Evolutionary conservation across 1,140 invertebrate genomes (phyloP).

Genomic region (Odontomachus brunneus): DNA sequence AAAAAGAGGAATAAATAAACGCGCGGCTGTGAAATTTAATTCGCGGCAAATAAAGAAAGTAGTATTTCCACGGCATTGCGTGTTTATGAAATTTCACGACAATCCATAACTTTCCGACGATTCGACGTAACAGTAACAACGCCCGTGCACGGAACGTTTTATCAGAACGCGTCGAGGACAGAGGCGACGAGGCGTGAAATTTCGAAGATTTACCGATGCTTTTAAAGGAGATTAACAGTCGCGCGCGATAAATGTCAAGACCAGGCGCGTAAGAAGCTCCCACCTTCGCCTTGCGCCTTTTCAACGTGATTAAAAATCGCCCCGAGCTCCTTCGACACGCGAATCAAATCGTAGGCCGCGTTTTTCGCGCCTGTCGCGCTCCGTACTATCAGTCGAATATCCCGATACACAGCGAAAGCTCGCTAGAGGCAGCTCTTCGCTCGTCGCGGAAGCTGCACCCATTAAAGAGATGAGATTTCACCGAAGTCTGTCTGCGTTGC

Average conservation of each 20-base stretch:
- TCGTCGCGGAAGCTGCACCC: slow-evolving; percentile 65
- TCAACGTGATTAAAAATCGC: slow-evolving; percentile 65
- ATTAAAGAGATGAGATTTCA: slow-evolving; percentile 76
- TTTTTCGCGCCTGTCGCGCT: slow-evolving; percentile 37
- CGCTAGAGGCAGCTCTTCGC: slow-evolving; percentile 56
- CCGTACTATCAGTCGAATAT: slow-evolving; percentile 68
- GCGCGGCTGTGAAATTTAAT: too few species aligned
- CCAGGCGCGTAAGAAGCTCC: slow-evolving; percentile 22
- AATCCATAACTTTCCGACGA: not conserved
- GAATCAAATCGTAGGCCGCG: slow-evolving; percentile 37
- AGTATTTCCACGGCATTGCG: not conserved
- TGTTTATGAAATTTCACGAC: not conserved
- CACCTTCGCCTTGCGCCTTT: slow-evolving; percentile 41
- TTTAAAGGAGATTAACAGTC: slow-evolving; percentile 9
- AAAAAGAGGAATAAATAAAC: too few species aligned
- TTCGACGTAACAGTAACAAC: too few species aligned
- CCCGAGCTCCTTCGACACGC: not conserved
- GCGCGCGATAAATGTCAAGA: slow-evolving; percentile 10
- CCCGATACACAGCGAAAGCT: slow-evolving; percentile 70
- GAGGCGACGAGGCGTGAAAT: not conserved
- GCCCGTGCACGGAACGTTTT: not conserved
- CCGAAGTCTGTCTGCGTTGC: slow-evolving; percentile 43
- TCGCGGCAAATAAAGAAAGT: too few species aligned
- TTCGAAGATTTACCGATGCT: not conserved
- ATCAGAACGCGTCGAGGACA: not conserved